These are phyloP conservation scores for Vicugna pacos DNA, from an alignment of 2,113 vertebrate genomes.

Conservation along the genomic window DNA sequence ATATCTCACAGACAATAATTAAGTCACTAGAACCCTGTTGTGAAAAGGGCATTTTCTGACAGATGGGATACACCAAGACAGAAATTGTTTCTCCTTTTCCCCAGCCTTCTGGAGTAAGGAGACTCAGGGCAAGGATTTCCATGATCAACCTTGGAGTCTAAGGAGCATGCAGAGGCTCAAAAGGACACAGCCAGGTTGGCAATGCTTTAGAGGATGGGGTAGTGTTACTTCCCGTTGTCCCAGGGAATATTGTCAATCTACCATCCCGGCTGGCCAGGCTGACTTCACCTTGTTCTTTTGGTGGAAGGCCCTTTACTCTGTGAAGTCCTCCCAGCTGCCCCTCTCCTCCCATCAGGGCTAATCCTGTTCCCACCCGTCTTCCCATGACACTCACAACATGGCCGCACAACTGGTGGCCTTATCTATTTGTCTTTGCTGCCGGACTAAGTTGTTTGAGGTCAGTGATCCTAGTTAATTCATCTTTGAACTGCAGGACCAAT, in stretches of 20 bases:
- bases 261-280: neutral
- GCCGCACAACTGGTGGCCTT: rapidly evolving
- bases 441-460: neutral
- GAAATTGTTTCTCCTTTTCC: neutral
- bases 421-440: neutral
- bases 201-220: neutral
- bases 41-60: slow-evolving; percentile 61
- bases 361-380: neutral
- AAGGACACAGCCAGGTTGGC: neutral
- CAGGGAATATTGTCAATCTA: neutral
- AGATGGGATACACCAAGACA: neutral
- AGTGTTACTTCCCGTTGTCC: neutral
- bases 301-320: neutral
- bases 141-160: neutral
- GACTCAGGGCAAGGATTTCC: neutral
- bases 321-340: neutral
- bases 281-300: neutral
- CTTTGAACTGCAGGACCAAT: neutral
- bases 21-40: neutral
- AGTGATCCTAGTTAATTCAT: neutral
- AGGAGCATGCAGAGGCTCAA: neutral
- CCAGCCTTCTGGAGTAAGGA: neutral
- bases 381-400: no score
- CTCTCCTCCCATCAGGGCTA: neutral
- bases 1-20: neutral